Evolutionary conservation across 1,140 invertebrate species (phyloP), one percentile per base, ranked within the genome.

Genomic region (Drosophila sturtevanti): DNA sequence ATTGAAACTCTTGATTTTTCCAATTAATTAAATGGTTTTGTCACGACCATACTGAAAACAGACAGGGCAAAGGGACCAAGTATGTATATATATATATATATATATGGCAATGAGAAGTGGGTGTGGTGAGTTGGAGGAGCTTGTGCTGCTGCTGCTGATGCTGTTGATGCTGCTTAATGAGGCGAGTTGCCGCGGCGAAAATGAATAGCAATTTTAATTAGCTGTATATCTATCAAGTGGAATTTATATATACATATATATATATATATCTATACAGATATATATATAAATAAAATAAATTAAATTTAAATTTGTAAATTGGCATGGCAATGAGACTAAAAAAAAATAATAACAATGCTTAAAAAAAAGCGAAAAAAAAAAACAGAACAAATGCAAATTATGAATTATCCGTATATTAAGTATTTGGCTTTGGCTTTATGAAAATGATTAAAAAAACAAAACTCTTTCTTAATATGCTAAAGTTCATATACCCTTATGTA

Each of bases 11-110:
- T 79, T 73, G 75, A 87, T 72, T 69, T 79, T 79, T 65, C 52
- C 69, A 79, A 79, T 89, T 84, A 89, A 87, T 89, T 80, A 82
- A 70, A 79, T 71, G 52, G 54, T 80, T 76, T 69, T 78, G 72
- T 78, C 67, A 74, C 61, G 61, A 60, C 60, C 48, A 56, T 44
- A 51, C 56, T 38, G 24, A 60, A 60, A 54, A 24, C 62, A 37
- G 27, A 62, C 18, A 38, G 22, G 34, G 71, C 22, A 44, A 51
- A 21, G 59, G 2, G 21, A 48, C 16, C 9, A 21, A 7, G 41
- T 16, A 9, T 6, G n/a, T n/a, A n/a, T n/a, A n/a, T n/a, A n/a
- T n/a, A n/a, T n/a, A n/a, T n/a, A n/a, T n/a, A n/a, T n/a, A n/a
- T n/a, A n/a, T n/a, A n/a, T n/a, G n/a, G n/a, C n/a, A n/a, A n/a